Evolutionary conservation across 2,797 vertebrate species (phyloP), one percentile per base, ranked within the genome.

Genomic region (Rhinichthys osculus): DNA sequence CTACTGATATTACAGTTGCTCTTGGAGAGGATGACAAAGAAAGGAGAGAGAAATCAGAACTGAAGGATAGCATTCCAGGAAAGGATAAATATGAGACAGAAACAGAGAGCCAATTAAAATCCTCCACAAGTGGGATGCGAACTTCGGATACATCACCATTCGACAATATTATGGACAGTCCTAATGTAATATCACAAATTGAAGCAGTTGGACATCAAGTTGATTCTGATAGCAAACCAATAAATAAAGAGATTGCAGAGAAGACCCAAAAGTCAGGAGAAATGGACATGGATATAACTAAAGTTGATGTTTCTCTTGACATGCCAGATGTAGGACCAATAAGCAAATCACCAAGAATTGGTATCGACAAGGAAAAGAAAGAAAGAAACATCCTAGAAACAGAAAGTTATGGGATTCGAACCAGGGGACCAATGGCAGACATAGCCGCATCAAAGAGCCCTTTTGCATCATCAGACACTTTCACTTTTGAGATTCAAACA

Each of bases 41-140:
- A 86, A 95, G 92, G 84, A 94, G 90, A 89, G 93, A 95, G 77
- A 91, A 69, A 62, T 95, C 94, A 33, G 94, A 96, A 90, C 90
- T 96, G 80, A 94, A 95, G 89, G 69, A 95, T 4, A 94, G 90
- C 87, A 92, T 95, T 88, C 42, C 91, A 81, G 93, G 93, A 50
- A 95, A 93, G 81, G 95, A 95, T 14, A 95, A 93, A 89, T 87
- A 85, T 6, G 87, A 89, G 38, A 27, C 27, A 72, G 86, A 35
- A 81, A 83, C 47, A 85, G 90, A 89, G 9, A 85, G 69, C 27
- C 89, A 87, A 76, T 82, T 74, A 66, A 90, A 84, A 91, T 89
- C 89, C 0, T 47, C 94, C 92, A 57, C 93, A 93, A 23, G 92
- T 94, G 90, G 92, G 91, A 82, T 93, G 77, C 93, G 90, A 83